Conservation (phyloP, 2,888 invertebrate genomes). For the Netelia fuscicornis region DNA sequence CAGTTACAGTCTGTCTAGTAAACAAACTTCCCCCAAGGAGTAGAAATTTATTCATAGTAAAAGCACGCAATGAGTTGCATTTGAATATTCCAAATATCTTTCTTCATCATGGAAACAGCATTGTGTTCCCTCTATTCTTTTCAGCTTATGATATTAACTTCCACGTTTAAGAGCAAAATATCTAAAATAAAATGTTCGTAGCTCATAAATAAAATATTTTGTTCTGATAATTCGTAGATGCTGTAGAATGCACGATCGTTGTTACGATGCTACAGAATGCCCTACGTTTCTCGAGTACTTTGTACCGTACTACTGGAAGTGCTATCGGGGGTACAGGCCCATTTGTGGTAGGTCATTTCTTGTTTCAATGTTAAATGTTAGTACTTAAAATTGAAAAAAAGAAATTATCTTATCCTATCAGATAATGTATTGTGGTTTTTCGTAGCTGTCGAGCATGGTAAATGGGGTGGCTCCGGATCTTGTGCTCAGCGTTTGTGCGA, state of each 20-base stretch:
- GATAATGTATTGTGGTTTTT: slow-evolving; percentile 53
- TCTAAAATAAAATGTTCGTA: background rate
- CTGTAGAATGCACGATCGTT: slow-evolving; percentile 94
- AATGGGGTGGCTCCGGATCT: slow-evolving; percentile 87
- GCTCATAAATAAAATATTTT: slow-evolving; percentile 10
- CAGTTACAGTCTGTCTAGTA: too few species aligned
- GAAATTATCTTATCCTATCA: slow-evolving; percentile 22
- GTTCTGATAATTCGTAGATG: slow-evolving; percentile 84
- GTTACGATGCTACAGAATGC: slow-evolving; percentile 92
- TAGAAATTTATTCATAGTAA: too few species aligned
- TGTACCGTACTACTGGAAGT: slow-evolving; percentile 95
- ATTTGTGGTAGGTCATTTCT: slow-evolving; percentile 89
- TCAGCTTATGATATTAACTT: background rate
- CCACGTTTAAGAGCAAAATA: background rate
- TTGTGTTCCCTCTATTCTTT: background rate
- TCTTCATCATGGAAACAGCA: too few species aligned
- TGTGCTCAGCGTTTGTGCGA: slow-evolving; percentile 93
- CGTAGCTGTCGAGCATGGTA: slow-evolving; percentile 87
- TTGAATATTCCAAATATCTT: too few species aligned
- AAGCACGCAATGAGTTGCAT: too few species aligned
- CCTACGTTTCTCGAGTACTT: slow-evolving; percentile 93
- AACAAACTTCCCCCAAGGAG: too few species aligned
- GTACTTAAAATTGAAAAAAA: background rate
- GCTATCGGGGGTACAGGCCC: slow-evolving; percentile 90
- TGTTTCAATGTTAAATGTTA: slow-evolving; percentile 68